These are phyloP conservation scores for Eublepharis macularius DNA, from an alignment of 2,113 vertebrate species.

Conservation along the genomic window DNA sequence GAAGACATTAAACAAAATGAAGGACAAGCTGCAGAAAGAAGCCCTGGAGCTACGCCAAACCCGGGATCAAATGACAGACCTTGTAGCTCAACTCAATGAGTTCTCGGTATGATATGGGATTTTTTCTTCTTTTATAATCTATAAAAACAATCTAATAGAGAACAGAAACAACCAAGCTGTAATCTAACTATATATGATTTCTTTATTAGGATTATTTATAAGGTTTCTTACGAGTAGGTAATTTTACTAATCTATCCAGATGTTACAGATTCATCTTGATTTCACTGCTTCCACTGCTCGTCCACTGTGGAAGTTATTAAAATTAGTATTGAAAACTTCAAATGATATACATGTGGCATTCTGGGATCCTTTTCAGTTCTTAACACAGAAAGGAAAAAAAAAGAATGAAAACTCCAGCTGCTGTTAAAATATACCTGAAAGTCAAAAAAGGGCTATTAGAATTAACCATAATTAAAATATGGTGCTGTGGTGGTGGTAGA, in stretches of 20 bases:
- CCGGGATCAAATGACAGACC: constrained; percentile 88
- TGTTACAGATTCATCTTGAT: background rate
- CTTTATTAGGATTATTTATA: no score
- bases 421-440: background rate
- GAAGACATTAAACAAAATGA: constrained; percentile 99
- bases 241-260: background rate
- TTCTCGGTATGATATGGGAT: constrained; percentile 77
- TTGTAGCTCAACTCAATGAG: constrained; percentile 87
- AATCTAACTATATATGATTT: background rate
- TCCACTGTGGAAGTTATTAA: background rate
- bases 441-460: background rate
- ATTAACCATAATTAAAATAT: background rate
- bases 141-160: constrained; percentile 23
- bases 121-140: constrained; percentile 26
- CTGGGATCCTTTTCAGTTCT: background rate
- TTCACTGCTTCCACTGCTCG: background rate
- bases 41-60: constrained; percentile 91
- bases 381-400: background rate
- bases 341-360: background rate
- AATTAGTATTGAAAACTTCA: background rate
- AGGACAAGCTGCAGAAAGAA: constrained; percentile 95
- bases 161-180: constrained; percentile 12
- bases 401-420: background rate
- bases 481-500: background rate
- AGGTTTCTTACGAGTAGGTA: background rate